These are phyloP conservation scores for Cuniculus paca DNA, from an alignment of 2,797 vertebrate species.

Conservation along the genomic window DNA sequence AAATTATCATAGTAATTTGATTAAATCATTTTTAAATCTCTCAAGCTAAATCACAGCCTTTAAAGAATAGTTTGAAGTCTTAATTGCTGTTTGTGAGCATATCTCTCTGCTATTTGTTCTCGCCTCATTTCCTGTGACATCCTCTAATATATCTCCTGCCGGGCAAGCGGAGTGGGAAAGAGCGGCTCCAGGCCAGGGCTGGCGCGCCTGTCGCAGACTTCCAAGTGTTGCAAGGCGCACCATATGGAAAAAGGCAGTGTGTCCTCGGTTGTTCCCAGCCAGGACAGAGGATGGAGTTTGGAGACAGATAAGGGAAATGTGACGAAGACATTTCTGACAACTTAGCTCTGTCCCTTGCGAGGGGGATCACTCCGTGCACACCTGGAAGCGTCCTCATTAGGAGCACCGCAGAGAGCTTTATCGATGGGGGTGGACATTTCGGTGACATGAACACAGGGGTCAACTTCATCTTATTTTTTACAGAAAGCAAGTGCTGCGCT, in stretches of 20 bases:
- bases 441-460: not conserved
- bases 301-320: not conserved
- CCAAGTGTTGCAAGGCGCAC: not conserved
- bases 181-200: not conserved
- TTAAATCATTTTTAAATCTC: conserved; percentile 89
- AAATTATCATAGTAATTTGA: conserved; percentile 88
- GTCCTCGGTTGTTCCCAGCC: not conserved
- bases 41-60: conserved; percentile 84
- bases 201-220: not conserved
- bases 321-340: not conserved
- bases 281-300: not conserved
- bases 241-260: not conserved
- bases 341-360: not conserved
- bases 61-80: conserved; percentile 87
- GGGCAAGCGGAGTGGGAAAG: not conserved
- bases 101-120: conserved; percentile 80
- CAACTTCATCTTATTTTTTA: not conserved
- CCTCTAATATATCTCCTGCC: conserved; percentile 71
- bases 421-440: not conserved
- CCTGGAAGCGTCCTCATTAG: not conserved
- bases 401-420: not conserved
- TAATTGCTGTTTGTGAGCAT: conserved; percentile 85
- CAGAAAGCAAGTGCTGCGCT: not conserved
- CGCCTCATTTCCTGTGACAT: conserved; percentile 80
- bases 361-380: accelerated